phyloP scores from a whole-genome alignment of 2,888 invertebrate species.

The Watsonalla binaria region DNA sequence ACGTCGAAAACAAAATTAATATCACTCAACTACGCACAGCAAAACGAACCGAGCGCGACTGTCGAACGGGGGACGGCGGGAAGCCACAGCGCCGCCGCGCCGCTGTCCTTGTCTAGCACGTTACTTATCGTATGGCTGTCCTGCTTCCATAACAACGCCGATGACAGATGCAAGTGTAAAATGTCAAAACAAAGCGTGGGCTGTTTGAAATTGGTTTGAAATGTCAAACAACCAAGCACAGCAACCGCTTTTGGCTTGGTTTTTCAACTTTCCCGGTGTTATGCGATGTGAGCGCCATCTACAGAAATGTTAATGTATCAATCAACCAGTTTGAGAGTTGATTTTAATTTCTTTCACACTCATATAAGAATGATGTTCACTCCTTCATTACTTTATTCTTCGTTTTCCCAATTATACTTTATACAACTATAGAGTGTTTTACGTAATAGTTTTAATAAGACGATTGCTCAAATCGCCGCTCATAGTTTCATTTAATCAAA shows the following conservation, averaged over 20 bases:
- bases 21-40: constrained; percentile 50
- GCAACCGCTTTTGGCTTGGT: constrained; percentile 30
- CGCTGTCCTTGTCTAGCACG: constrained; percentile 40
- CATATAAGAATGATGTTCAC: too few relatives aligned
- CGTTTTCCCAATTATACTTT: too few relatives aligned
- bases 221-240: constrained; percentile 48
- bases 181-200: constrained; percentile 76
- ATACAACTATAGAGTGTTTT: too few relatives aligned
- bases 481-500: too few relatives aligned
- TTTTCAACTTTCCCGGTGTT: constrained; percentile 1
- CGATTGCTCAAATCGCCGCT: too few relatives aligned
- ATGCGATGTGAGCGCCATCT: constrained; percentile 41
- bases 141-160: constrained; percentile 46
- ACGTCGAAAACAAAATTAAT: constrained; percentile 45
- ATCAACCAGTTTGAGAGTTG: too few relatives aligned
- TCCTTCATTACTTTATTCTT: too few relatives aligned
- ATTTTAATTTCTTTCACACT: too few relatives aligned
- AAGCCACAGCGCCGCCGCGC: constrained; percentile 71
- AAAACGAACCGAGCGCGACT: constrained; percentile 67
- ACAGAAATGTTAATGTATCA: constrained; percentile 10
- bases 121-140: constrained; percentile 26
- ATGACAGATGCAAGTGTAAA: constrained; percentile 56
- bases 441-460: too few relatives aligned
- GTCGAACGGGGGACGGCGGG: constrained; percentile 68
- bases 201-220: constrained; percentile 54